Percentiles rank a stretch among this genome's conserved stretches.
Conservation (phyloP, 1,140 invertebrate species). For the Platyscapa corneri region DNA sequence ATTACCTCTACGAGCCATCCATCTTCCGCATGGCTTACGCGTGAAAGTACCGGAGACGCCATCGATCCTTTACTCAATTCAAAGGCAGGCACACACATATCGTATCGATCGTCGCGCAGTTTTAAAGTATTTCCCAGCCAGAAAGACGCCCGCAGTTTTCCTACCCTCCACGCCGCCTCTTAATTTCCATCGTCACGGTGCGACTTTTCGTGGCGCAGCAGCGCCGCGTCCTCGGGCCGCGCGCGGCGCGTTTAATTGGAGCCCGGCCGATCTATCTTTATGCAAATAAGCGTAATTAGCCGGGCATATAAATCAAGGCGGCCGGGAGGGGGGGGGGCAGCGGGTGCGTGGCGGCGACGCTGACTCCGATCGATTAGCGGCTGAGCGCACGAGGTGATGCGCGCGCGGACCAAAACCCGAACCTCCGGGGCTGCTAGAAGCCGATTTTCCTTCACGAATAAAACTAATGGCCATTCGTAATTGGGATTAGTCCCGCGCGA, state of each 20-base stretch:
- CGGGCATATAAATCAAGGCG: constrained; percentile 68
- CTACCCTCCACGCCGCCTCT: background rate
- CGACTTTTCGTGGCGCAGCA: background rate
- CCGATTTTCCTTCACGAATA: constrained; percentile 66
- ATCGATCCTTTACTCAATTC: background rate
- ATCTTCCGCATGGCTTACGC: background rate
- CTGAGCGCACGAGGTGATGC: background rate
- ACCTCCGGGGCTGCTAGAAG: background rate
- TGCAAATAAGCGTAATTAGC: constrained; percentile 72
- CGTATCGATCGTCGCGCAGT: background rate
- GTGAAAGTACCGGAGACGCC: background rate
- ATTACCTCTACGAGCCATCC: constrained; percentile 20
- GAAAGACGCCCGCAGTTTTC: background rate
- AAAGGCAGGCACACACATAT: background rate
- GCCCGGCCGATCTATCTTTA: constrained; percentile 66
- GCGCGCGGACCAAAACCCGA: background rate
- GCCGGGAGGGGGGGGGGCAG: constrained; percentile 48
- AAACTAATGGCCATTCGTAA: constrained; percentile 72
- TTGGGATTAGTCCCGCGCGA: constrained; percentile 66
- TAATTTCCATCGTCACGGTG: background rate
- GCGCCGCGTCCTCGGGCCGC: background rate
- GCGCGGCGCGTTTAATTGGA: constrained; percentile 58
- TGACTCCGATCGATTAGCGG: constrained; percentile 60
- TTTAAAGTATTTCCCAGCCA: background rate
- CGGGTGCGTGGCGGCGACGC: background rate